Evolutionary conservation across 1,140 invertebrate species (phyloP).

Genomic region (Listronotus oregonensis): DNA sequence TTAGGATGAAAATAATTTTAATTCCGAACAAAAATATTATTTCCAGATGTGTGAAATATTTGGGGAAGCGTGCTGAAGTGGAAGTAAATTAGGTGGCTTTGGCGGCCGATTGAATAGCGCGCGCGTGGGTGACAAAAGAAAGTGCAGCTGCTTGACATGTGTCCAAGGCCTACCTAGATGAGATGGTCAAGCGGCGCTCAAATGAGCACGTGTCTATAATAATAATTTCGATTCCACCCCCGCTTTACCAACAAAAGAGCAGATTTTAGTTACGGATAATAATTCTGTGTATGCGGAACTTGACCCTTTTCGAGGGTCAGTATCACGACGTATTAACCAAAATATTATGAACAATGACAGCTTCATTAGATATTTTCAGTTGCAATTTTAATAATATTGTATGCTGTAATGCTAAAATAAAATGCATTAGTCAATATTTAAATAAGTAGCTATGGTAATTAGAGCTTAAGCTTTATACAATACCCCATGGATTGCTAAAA

Average conservation of each 20-base stretch:
- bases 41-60: constrained; percentile 50
- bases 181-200: constrained; percentile 39
- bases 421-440: constrained; percentile 6
- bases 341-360: constrained; percentile 29
- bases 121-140: constrained; percentile 52
- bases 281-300: constrained; percentile 38
- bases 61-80: constrained; percentile 44
- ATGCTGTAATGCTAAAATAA: too few relatives aligned
- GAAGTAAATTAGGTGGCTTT: constrained; percentile 49
- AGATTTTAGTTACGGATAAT: constrained; percentile 54
- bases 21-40: constrained; percentile 43
- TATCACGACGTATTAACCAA: constrained; percentile 16
- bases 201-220: constrained; percentile 36
- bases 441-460: too few relatives aligned
- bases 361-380: constrained; percentile 23
- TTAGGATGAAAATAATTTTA: not conserved
- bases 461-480: too few relatives aligned
- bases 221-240: constrained; percentile 45
- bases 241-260: constrained; percentile 46
- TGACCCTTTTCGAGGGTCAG: constrained; percentile 28
- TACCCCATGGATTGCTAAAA: too few relatives aligned
- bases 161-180: constrained; percentile 44
- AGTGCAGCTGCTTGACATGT: constrained; percentile 49
- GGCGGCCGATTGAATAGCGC: constrained; percentile 33
- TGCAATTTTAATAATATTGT: too few relatives aligned